Evolutionary conservation across 2,113 vertebrate genomes (phyloP).

Genomic region (Typhlomys cinereus): DNA sequence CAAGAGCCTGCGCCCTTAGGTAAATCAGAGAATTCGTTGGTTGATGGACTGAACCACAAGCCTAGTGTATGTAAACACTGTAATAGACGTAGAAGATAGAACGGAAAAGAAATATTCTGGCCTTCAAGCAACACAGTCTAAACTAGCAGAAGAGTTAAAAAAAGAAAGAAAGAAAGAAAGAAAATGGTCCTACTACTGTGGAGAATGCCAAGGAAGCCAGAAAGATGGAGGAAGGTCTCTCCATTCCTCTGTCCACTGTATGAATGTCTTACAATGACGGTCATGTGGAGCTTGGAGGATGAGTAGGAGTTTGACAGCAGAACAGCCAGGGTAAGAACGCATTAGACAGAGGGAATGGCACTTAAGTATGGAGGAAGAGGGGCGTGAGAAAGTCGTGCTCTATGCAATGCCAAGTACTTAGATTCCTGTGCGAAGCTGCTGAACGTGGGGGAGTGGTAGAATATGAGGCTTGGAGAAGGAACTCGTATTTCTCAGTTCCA

Average conservation of each 20-base stretch:
- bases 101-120: not conserved
- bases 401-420: not conserved
- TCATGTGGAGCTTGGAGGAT: not conserved
- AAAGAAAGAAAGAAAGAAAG: not conserved
- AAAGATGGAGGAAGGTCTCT: not conserved
- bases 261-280: not conserved
- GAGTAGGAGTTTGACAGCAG: conserved; percentile 7
- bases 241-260: not conserved
- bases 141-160: not conserved
- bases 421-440: not conserved
- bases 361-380: not conserved
- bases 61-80: not conserved
- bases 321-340: not conserved
- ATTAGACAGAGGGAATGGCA: not conserved
- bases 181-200: not conserved
- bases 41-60: not conserved
- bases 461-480: not conserved
- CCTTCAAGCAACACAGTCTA: not conserved
- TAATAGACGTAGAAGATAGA: not conserved
- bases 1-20: not conserved
- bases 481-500: conserved; percentile 33
- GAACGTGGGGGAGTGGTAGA: not conserved
- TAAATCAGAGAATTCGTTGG: not conserved
- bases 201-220: not conserved
- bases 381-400: not conserved